These are phyloP conservation scores for Dryobota labecula DNA, from an alignment of 2,888 invertebrate species.

Conservation along the genomic window DNA sequence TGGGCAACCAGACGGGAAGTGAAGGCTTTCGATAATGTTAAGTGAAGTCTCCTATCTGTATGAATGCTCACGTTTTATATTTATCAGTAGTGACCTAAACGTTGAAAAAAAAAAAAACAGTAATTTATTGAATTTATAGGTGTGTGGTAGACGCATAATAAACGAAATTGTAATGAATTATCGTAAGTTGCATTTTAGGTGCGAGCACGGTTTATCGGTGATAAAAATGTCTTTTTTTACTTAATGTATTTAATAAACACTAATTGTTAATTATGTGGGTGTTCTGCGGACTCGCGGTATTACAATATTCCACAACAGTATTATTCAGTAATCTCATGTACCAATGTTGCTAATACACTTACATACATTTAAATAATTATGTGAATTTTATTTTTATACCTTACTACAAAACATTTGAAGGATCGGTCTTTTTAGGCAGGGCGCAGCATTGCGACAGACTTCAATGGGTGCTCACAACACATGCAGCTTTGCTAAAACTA, in stretches of 20 bases:
- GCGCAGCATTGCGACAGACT: not conserved
- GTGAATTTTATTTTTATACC: constrained; percentile 70
- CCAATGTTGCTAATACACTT: constrained; percentile 91
- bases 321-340: constrained; percentile 90
- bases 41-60: constrained; percentile 84
- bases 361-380: constrained; percentile 87
- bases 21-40: constrained; percentile 68
- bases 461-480: not conserved
- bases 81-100: constrained; percentile 85
- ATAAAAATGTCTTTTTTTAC: constrained; percentile 80
- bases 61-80: constrained; percentile 89
- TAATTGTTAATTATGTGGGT: constrained; percentile 80
- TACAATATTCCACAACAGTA: constrained; percentile 87
- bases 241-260: constrained; percentile 80
- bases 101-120: constrained; percentile 74
- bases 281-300: constrained; percentile 77
- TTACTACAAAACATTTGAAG: not conserved
- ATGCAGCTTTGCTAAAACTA: not conserved
- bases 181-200: constrained; percentile 80
- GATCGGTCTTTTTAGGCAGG: not conserved
- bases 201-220: constrained; percentile 84
- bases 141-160: constrained; percentile 84
- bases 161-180: constrained; percentile 77
- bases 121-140: constrained; percentile 89
- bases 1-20: constrained; percentile 33